Base-by-base conservation (phyloP, 1,140 invertebrate genomes). In the Akabosia matsudoensis region DNA sequence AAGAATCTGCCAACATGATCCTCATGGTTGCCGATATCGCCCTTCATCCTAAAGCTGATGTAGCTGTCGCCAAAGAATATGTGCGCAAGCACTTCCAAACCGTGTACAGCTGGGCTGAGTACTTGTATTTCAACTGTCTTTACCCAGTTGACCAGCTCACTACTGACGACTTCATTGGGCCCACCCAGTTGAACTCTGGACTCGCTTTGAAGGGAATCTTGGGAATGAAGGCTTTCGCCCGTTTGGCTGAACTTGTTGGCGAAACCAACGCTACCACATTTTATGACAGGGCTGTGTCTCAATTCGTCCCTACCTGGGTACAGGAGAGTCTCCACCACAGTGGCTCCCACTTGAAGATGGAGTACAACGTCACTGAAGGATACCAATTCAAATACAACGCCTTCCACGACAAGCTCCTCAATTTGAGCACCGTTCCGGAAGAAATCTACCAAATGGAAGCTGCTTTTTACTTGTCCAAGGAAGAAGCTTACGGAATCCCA, bases 361-460 rank as follows among this genome's bases (percentile, higher is more conserved):
- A 80, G 24, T 80, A 80, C 79, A 80, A 80, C 37, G 71, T 80
- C 37, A 74, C 79, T 0, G 70, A 76, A 13, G 79, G 74, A 18
- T 80, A 78, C 52, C 79, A 80, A 64, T 76, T 80, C 76, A 80
- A 80, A 33, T 80, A 80, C 61, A 80, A 80, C 51, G 79, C 79
- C 4, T 78, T 76, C 34, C 76, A 76, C 13, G 79, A 80, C 52
- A 75, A 78, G 74, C 72, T 80, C 31, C 33, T 80, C 4, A 54
- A 51, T 13, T 70, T 80, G 37, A 28, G 54, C 31, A 61, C 54
- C 31, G 72, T 80, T 14, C 79, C 79, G 0, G 56, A 73, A 4
- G 72, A 75, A n/a, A 67, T 80, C 31, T 80, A 80, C 22, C 0
- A 75, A 31, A 18, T 78, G 54, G 79, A 80, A 64, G 74, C 79